Conservation (phyloP, 2,797 vertebrate species). For the Apogon talboti region DNA sequence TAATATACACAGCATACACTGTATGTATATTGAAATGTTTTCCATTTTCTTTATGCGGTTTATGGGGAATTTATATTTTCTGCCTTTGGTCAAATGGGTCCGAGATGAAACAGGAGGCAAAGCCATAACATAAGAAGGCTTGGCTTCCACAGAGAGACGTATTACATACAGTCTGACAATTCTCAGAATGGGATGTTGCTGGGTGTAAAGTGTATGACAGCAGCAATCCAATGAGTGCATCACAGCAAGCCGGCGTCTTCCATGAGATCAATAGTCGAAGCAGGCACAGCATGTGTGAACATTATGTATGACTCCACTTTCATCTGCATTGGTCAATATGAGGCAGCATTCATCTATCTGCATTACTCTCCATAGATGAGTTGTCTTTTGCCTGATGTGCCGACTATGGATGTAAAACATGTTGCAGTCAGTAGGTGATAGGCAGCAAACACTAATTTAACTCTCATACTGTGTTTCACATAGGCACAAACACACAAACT, state of each 20-base stretch:
- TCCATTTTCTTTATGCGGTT: constrained; percentile 18
- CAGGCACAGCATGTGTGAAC: constrained; percentile 43
- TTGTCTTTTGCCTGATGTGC: constrained; percentile 16
- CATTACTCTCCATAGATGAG: constrained; percentile 30
- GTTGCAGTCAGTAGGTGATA: neutral
- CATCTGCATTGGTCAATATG: constrained; percentile 59
- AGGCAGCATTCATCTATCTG: constrained; percentile 36
- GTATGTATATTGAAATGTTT: neutral
- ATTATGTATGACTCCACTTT: constrained; percentile 55
- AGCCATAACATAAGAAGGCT: neutral
- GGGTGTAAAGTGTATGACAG: constrained; percentile 31
- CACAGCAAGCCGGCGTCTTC: constrained; percentile 24
- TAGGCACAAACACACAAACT: neutral
- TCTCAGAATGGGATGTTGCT: constrained; percentile 16
- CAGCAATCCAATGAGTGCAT: constrained; percentile 41
- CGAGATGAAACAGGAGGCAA: neutral
- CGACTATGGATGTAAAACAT: constrained; percentile 38
- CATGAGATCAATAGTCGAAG: constrained; percentile 50
- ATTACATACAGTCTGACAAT: constrained; percentile 38
- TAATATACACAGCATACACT: neutral
- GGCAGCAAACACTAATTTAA: constrained; percentile 19
- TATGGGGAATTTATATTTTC: constrained; percentile 9
- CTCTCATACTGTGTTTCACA: constrained; percentile 3
- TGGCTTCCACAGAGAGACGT: constrained; percentile 6
- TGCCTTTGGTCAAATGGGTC: constrained; percentile 15